Evolutionary conservation across 2,888 invertebrate species (phyloP), one percentile per base, ranked within the genome.

Genomic region (Caenorhabditis drosophilae): DNA sequence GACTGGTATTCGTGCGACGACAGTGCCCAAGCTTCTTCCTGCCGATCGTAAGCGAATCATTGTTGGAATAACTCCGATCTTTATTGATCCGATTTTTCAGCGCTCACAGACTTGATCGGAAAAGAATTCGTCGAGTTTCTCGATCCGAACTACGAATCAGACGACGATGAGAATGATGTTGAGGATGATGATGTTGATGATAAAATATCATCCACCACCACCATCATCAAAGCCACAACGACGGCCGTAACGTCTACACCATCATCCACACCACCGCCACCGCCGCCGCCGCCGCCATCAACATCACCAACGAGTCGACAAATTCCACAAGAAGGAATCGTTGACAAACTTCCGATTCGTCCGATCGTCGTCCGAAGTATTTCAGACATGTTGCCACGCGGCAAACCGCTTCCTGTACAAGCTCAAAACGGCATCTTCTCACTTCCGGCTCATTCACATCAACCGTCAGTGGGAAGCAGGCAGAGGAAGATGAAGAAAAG

Each of bases 51-150:
- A 47, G 49, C 22, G 6, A 34, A 7, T 25, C 1, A 4, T 26
- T 7, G 36, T 27, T 16, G 18, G 16, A 18, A n/a, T 7, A n/a
- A 25, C 23, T 41, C 11, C 6, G 25, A 12, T 23, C 6, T 15
- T 1, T 41, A 40, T 27, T 18, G 31, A 47, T 15, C n/a, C 26
- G 7, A 36, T 1, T 50, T 66, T 75, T 58, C 46, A 78, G 76
- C 78, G 0, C 45, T 78, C 9, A 70, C 64, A 22, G 77, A 78
- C 40, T 63, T 78, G 45, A 58, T 78, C 7, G 78, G 78, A 12
- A 70, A 69, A 18, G 71, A 73, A 31, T 69, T 78, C 23, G 78
- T 73, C 27, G 73, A 76, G 22, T 78, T 78, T 35, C 50, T 78
- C 48, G 75, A 77, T 51, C 78, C 77, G 0, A 67, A 69, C 36